Evolutionary conservation across 2,888 invertebrate genomes (phyloP).

Genomic region (Xylota sylvarum): DNA sequence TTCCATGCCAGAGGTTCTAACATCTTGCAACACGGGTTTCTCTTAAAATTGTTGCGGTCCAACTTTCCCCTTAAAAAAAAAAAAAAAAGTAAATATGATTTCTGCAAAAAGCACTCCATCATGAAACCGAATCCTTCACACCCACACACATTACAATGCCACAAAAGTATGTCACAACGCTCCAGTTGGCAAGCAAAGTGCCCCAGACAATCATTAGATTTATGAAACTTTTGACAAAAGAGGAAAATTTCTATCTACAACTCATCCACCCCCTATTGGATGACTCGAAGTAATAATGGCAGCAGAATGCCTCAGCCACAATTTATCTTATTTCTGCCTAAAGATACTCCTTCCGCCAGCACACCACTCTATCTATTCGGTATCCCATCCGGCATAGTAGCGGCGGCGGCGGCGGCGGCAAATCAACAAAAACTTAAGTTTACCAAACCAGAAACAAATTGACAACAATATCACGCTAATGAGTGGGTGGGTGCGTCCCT

Average conservation of each 20-base stretch:
- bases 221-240: slow-evolving; percentile 56
- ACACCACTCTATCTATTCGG: no score
- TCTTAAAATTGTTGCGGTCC: no score
- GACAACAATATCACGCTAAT: slow-evolving; percentile 67
- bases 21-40: no score
- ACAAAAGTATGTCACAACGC: slow-evolving; percentile 33
- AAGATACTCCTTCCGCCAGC: background rate
- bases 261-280: background rate
- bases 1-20: no score
- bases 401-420: slow-evolving; percentile 8
- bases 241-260: slow-evolving; percentile 26
- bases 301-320: slow-evolving; percentile 19
- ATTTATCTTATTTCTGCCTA: slow-evolving; percentile 39
- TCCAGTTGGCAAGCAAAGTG: slow-evolving; percentile 30
- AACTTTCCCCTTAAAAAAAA: no score
- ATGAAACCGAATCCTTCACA: slow-evolving; percentile 26
- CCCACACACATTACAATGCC: slow-evolving; percentile 25
- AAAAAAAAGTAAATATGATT: slow-evolving; percentile 7
- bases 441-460: slow-evolving; percentile 58
- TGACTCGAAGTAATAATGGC: background rate
- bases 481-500: slow-evolving; percentile 44
- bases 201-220: slow-evolving; percentile 53
- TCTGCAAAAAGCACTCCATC: slow-evolving; percentile 7
- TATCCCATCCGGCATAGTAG: background rate
- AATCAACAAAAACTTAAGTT: slow-evolving; percentile 53